A percentile compares a stretch with the other conserved stretches of the same genome.
phyloP scores from a whole-genome alignment of 2,113 vertebrate species.

The Dromaius novaehollandiae region DNA sequence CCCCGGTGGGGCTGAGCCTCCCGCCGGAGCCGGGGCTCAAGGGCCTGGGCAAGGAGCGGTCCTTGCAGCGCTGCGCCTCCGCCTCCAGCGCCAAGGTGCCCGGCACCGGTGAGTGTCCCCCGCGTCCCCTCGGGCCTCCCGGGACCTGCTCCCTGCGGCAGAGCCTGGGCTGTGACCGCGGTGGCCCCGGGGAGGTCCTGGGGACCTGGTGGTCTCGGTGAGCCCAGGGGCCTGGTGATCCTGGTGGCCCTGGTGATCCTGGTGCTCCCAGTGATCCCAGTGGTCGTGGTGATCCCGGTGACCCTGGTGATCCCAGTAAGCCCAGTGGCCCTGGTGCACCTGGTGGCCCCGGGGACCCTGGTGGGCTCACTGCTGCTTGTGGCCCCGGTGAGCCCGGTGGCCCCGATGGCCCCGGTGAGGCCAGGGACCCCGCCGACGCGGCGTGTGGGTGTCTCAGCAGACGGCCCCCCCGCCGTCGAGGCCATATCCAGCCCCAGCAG shows the following conservation, averaged over 20 bases:
- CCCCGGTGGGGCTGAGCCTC: constrained; percentile 80
- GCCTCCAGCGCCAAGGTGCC: constrained; percentile 81
- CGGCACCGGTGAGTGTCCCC: constrained; percentile 74
- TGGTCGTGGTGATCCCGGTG: rapidly evolving
- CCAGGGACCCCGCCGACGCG: rapidly evolving
- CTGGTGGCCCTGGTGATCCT: neutral
- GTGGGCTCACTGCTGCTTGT: too few relatives aligned
- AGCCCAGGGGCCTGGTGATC: neutral
- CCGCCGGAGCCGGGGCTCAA: constrained; percentile 82
- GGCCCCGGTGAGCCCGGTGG: neutral
- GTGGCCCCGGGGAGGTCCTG: rapidly evolving
- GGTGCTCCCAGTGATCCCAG: neutral
- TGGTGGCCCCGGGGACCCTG: rapidly evolving
- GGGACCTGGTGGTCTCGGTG: neutral
- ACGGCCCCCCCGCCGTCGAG: constrained; percentile 30
- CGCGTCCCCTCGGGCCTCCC: rapidly evolving
- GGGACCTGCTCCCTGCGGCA: neutral
- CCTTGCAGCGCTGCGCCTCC: constrained; percentile 83
- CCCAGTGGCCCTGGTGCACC: neutral
- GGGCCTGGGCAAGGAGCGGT: constrained; percentile 76
- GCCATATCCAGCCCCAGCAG: constrained; percentile 76
- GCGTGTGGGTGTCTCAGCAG: neutral
- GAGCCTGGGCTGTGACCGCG: neutral
- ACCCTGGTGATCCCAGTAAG: rapidly evolving
- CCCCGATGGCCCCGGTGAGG: neutral